Percentiles rank a stretch among this genome's conserved stretches.
phyloP scores from a whole-genome alignment of 2,888 invertebrate species.

The Falcaria lacertinaria region DNA sequence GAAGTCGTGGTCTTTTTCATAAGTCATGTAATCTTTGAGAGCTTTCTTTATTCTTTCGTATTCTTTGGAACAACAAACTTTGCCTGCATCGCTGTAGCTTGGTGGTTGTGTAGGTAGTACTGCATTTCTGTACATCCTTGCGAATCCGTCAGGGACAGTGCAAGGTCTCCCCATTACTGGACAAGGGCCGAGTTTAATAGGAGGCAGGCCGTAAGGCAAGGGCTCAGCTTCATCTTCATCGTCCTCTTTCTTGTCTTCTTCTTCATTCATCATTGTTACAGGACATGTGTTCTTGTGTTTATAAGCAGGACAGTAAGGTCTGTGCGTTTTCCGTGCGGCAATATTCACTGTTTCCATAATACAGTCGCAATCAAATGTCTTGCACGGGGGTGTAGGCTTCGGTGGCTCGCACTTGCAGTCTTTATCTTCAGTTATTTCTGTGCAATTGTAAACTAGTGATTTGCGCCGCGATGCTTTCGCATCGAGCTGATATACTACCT shows the following conservation, averaged over 20 bases:
- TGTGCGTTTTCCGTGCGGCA: constrained; percentile 52
- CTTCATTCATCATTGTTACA: constrained; percentile 49
- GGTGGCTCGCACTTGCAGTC: constrained; percentile 64
- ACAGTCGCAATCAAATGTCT: constrained; percentile 66
- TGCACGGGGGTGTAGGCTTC: constrained; percentile 58
- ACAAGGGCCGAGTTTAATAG: constrained; percentile 67
- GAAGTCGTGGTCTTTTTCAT: constrained; percentile 57
- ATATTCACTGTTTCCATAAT: constrained; percentile 43
- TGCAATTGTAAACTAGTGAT: constrained; percentile 37
- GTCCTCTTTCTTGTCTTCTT: constrained; percentile 54
- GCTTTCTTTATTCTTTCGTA: constrained; percentile 69
- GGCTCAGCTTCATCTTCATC: constrained; percentile 60
- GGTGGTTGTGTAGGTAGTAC: constrained; percentile 47
- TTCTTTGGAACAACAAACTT: constrained; percentile 71
- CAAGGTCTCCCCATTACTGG: constrained; percentile 69
- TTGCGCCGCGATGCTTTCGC: constrained; percentile 25
- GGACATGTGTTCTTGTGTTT: constrained; percentile 63
- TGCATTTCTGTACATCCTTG: constrained; percentile 66
- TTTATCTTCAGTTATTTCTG: constrained; percentile 48
- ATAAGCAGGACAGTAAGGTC: constrained; percentile 61
- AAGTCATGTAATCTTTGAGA: constrained; percentile 58
- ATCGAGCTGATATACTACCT: constrained; percentile 31
- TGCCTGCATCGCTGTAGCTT: constrained; percentile 63
- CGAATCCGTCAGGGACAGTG: constrained; percentile 64
- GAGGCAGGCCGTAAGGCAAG: constrained; percentile 67